These are phyloP conservation scores for Orius laevigatus DNA, from an alignment of 1,140 invertebrate species.

Conservation along the genomic window DNA sequence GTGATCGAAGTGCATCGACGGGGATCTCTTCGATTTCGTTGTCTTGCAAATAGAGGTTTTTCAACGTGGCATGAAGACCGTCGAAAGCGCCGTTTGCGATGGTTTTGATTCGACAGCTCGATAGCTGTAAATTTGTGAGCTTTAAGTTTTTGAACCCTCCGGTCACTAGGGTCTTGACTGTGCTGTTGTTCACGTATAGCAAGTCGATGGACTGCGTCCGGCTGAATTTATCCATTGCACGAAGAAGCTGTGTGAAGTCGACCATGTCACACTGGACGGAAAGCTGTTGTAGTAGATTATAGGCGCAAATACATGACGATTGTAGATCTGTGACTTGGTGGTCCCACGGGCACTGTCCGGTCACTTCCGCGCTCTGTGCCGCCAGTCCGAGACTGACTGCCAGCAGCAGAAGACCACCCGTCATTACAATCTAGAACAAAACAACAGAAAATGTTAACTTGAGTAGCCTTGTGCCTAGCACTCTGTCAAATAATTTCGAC, in stretches of 20 bases:
- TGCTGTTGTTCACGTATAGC: conserved; percentile 77
- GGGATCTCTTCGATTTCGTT: conserved; percentile 70
- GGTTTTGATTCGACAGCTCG: conserved; percentile 57
- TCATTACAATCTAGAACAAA: conserved; percentile 11
- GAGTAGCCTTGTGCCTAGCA: neutral
- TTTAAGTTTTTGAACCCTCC: conserved; percentile 54
- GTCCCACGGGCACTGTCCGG: conserved; percentile 72
- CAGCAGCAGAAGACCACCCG: neutral
- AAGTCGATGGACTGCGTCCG: conserved; percentile 53
- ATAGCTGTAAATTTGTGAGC: conserved; percentile 69
- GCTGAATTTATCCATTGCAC: conserved; percentile 51
- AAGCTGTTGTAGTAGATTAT: conserved; percentile 60
- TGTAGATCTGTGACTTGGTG: conserved; percentile 49
- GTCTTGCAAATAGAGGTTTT: conserved; percentile 71
- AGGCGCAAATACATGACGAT: conserved; percentile 74
- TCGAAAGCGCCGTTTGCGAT: conserved; percentile 58
- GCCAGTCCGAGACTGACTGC: no score
- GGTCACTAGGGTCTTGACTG: conserved; percentile 46
- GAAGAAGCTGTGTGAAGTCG: conserved; percentile 53
- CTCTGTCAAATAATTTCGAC: neutral
- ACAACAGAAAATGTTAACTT: neutral
- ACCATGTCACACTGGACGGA: conserved; percentile 83
- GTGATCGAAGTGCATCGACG: conserved; percentile 41
- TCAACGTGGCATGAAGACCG: conserved; percentile 50
- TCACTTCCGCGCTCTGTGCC: neutral